Percentiles rank a stretch among this genome's conserved stretches.
These are phyloP conservation scores for Malurus alboscapulatus DNA, from an alignment of 2,113 vertebrate species.

Conservation along the genomic window DNA sequence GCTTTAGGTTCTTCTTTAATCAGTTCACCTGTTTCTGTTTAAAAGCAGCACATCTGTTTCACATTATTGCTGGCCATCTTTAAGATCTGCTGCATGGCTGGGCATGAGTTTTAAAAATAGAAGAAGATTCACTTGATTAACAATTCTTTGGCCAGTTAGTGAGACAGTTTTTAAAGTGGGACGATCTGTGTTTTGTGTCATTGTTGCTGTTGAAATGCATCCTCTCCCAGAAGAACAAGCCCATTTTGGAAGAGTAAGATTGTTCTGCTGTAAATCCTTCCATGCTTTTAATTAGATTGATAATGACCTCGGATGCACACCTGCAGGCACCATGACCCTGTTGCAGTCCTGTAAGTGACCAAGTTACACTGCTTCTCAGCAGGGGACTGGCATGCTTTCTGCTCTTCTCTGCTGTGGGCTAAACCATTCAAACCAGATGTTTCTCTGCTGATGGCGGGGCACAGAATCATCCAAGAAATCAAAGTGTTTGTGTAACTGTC, in stretches of 20 bases:
- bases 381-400: not conserved
- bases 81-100: constrained; percentile 49
- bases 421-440: not conserved
- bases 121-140: constrained; percentile 36
- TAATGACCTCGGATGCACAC: constrained; percentile 17
- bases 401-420: not conserved
- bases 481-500: constrained; percentile 19
- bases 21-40: constrained; percentile 67
- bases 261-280: not conserved
- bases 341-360: not conserved
- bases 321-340: not conserved
- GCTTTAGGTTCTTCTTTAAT: constrained; percentile 61
- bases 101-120: constrained; percentile 34
- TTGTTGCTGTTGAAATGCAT: not conserved
- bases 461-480: not conserved
- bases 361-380: not conserved
- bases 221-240: not conserved
- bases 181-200: not conserved
- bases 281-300: not conserved
- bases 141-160: constrained; percentile 2
- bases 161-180: not conserved
- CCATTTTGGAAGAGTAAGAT: not conserved
- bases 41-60: constrained; percentile 59
- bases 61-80: constrained; percentile 49
- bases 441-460: not conserved